phyloP scores from a whole-genome alignment of 2,888 invertebrate species.

The Athalia circularis region DNA sequence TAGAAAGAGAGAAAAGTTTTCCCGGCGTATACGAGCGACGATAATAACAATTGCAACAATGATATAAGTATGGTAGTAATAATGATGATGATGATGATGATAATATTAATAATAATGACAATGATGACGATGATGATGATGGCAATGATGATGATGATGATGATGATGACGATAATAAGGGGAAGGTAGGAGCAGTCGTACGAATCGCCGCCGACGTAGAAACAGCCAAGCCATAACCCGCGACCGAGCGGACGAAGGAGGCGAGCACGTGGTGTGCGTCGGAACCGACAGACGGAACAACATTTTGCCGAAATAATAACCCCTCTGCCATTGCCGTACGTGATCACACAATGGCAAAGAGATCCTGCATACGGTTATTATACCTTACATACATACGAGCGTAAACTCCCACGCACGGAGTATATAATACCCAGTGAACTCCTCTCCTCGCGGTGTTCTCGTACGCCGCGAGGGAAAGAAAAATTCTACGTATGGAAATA shows the following conservation, averaged over 20 bases:
- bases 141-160: not conserved
- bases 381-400: constrained; percentile 46
- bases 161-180: not conserved
- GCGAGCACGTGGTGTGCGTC: constrained; percentile 38
- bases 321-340: constrained; percentile 54
- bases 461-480: constrained; percentile 37
- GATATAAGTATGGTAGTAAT: not conserved
- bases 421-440: too few species aligned
- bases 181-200: not conserved
- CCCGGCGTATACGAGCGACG: not conserved
- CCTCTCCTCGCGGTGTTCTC: constrained; percentile 20
- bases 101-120: constrained; percentile 19
- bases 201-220: not conserved
- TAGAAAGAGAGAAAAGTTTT: too few species aligned
- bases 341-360: constrained; percentile 45
- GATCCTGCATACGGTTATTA: constrained; percentile 62
- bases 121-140: not conserved
- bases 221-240: constrained; percentile 32
- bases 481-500: constrained; percentile 47
- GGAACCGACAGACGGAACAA: constrained; percentile 38
- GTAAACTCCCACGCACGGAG: constrained; percentile 44
- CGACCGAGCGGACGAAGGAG: constrained; percentile 33
- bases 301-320: constrained; percentile 66
- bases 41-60: not conserved
- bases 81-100: constrained; percentile 22